Evolutionary conservation across 2,797 vertebrate genomes (phyloP).

Genomic region (Lithobates sylvaticus): DNA sequence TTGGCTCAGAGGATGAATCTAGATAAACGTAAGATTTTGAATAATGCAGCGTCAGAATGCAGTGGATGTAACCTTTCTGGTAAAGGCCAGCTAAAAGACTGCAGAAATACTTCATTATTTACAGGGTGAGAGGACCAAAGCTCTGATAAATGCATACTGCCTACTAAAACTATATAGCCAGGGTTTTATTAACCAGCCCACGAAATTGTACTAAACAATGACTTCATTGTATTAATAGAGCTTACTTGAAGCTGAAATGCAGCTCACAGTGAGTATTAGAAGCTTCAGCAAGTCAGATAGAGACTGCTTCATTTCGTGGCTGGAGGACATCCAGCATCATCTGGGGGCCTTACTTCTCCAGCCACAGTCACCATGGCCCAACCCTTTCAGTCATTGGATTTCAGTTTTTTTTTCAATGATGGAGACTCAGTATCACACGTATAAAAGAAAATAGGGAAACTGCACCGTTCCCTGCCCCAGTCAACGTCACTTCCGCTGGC

Average conservation of each 20-base stretch:
- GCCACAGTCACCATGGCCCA: too few species aligned
- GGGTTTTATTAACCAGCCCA: neutral
- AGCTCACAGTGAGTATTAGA: too few species aligned
- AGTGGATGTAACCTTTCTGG: conserved; percentile 40
- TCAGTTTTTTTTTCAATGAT: too few species aligned
- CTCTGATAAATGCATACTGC: conserved; percentile 44
- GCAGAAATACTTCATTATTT: conserved; percentile 51
- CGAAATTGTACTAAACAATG: neutral
- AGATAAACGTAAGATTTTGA: conserved; percentile 20
- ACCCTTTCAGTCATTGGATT: too few species aligned
- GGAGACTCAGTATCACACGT: too few species aligned
- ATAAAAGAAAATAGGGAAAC: too few species aligned
- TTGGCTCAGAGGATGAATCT: conserved; percentile 12
- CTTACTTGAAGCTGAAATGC: neutral
- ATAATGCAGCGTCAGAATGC: conserved; percentile 50
- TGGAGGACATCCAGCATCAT: too few species aligned
- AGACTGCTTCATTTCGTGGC: too few species aligned
- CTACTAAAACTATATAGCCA: conserved; percentile 14
- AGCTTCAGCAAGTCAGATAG: too few species aligned
- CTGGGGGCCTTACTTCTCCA: too few species aligned
- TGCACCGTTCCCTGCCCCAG: too few species aligned
- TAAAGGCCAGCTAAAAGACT: conserved; percentile 48
- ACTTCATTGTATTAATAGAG: neutral
- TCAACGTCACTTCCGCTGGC: too few species aligned
- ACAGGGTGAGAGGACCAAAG: conserved; percentile 50